Evolutionary conservation across 1,140 invertebrate genomes (phyloP).

Genomic region (Harpegnathos saltator): DNA sequence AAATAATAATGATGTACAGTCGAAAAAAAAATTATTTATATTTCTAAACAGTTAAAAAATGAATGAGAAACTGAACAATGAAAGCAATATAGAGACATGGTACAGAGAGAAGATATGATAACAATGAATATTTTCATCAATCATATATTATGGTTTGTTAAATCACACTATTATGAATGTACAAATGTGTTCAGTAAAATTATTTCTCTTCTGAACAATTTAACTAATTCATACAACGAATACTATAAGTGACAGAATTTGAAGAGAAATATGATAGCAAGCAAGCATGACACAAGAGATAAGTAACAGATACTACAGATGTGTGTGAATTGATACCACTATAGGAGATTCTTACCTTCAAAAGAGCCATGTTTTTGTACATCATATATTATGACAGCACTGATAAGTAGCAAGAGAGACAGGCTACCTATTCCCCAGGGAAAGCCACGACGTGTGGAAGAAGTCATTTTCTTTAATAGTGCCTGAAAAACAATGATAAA

Average conservation of each 20-base stretch:
- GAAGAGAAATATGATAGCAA: background rate
- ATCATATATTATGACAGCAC: constrained; percentile 80
- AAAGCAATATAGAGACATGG: constrained; percentile 26
- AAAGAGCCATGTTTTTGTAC: constrained; percentile 81
- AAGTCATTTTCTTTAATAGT: constrained; percentile 83
- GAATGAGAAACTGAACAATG: background rate
- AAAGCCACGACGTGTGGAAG: constrained; percentile 77
- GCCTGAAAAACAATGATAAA: constrained; percentile 68
- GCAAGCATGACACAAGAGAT: background rate
- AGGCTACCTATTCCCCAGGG: constrained; percentile 82
- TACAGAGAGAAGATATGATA: background rate
- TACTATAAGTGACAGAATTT: constrained; percentile 12
- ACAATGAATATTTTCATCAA: background rate
- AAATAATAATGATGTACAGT: constrained; percentile 23
- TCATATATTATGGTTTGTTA: background rate
- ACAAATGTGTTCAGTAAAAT: background rate
- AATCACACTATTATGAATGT: background rate
- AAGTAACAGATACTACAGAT: too few species aligned
- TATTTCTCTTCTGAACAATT: background rate
- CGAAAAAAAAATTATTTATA: background rate
- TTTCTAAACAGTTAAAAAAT: background rate
- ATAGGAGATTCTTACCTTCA: constrained; percentile 76
- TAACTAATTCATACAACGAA: background rate
- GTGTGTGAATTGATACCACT: background rate
- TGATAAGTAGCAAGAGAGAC: constrained; percentile 79